These are phyloP conservation scores for Hydropsyche tenuis DNA, from an alignment of 1,140 invertebrate genomes.

Conservation along the genomic window DNA sequence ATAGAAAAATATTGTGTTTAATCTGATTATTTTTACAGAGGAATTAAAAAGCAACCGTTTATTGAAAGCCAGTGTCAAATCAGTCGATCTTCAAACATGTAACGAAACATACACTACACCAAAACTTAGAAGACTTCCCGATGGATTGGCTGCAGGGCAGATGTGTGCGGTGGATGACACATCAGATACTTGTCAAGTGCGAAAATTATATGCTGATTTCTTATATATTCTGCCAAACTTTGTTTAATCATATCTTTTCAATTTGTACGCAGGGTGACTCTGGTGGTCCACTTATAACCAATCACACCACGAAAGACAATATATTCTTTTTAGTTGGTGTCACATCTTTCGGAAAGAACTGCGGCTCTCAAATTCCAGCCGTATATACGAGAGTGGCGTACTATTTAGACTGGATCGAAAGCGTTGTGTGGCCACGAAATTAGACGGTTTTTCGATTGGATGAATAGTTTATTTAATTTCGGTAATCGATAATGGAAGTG, in stretches of 20 bases:
- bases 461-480: no score
- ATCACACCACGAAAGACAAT: conserved; percentile 45
- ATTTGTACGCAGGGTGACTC: conserved; percentile 71
- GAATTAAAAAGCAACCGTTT: background rate
- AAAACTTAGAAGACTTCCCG: conserved; percentile 2
- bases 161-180: conserved; percentile 22
- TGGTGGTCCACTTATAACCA: conserved; percentile 55
- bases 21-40: background rate
- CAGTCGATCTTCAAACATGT: background rate
- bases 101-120: background rate
- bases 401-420: conserved; percentile 74
- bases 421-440: conserved; percentile 64
- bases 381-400: conserved; percentile 69
- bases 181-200: conserved; percentile 25
- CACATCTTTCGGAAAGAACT: conserved; percentile 38
- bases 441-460: no score
- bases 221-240: background rate
- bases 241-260: background rate
- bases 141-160: conserved; percentile 10
- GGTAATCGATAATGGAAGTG: no score
- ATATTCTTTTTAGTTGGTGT: conserved; percentile 55
- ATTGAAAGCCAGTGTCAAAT: background rate
- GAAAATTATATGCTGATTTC: background rate
- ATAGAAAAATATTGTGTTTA: background rate
- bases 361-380: conserved; percentile 63